Evolutionary conservation across 1,140 invertebrate genomes (phyloP).

Genomic region (Coenobita brevimanus): DNA sequence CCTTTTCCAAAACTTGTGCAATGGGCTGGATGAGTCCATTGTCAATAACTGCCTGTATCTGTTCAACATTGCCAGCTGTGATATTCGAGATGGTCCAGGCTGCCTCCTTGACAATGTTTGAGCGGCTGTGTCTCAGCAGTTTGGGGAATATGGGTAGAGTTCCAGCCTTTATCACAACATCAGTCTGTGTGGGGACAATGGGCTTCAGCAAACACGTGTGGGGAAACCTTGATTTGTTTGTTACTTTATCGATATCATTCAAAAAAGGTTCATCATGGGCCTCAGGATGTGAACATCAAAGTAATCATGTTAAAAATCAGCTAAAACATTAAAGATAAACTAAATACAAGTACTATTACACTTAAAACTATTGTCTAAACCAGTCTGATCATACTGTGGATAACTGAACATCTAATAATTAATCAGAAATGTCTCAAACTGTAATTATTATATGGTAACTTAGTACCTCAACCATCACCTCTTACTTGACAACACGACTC

Average conservation of each 20-base stretch:
- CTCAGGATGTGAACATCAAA: constrained; percentile 49
- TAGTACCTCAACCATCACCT: too few relatives aligned
- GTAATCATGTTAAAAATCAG: constrained; percentile 25
- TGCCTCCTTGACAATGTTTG: constrained; percentile 88
- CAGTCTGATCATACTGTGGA: too few relatives aligned
- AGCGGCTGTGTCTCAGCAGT: constrained; percentile 84
- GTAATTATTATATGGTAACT: too few relatives aligned
- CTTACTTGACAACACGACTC: too few relatives aligned
- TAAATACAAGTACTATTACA: too few relatives aligned
- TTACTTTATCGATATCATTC: constrained; percentile 6
- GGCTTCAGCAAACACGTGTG: too few relatives aligned
- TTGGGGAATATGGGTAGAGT: constrained; percentile 82
- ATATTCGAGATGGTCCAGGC: constrained; percentile 90
- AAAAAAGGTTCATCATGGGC: background rate
- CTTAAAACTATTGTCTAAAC: too few relatives aligned
- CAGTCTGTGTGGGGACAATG: constrained; percentile 84
- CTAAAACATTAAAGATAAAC: background rate
- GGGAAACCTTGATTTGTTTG: too few relatives aligned
- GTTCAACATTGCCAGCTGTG: constrained; percentile 83
- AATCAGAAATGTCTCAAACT: too few relatives aligned
- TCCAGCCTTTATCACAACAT: constrained; percentile 87
- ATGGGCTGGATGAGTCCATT: constrained; percentile 81
- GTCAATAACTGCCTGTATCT: constrained; percentile 86
- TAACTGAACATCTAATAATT: too few relatives aligned
- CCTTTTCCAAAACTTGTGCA: constrained; percentile 80